Percentiles rank a stretch among this genome's conserved stretches.
Conservation (phyloP, 1,140 invertebrate species). For the Magallana gigas region DNA sequence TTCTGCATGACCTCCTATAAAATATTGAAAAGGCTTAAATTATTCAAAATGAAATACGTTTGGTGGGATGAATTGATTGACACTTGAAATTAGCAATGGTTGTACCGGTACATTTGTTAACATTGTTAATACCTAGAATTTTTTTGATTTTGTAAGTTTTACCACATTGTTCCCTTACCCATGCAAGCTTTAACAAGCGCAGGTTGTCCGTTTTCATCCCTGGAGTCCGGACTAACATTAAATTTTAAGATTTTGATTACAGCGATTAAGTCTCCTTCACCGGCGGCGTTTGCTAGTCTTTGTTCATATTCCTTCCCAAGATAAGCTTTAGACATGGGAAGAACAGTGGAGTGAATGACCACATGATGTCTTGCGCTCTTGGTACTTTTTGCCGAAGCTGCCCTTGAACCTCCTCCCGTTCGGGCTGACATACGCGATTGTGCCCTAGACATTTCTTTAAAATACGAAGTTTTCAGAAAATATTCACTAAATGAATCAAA, state of each 20-base stretch:
- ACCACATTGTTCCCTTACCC: constrained; percentile 35
- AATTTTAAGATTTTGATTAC: constrained; percentile 57
- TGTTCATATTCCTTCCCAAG: constrained; percentile 55
- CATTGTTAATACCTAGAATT: not conserved
- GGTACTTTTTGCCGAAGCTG: constrained; percentile 17
- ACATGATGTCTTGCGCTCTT: constrained; percentile 15
- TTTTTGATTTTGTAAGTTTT: too few relatives aligned
- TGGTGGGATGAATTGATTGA: too few relatives aligned
- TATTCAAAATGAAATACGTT: too few relatives aligned
- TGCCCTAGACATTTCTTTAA: constrained; percentile 24
- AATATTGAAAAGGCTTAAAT: too few relatives aligned
- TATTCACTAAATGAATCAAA: not conserved
- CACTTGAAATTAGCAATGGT: too few relatives aligned
- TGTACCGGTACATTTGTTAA: too few relatives aligned
- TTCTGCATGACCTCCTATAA: constrained; percentile 85
- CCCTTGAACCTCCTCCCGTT: constrained; percentile 7
- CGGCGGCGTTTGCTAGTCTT: constrained; percentile 42
- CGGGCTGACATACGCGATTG: constrained; percentile 1
- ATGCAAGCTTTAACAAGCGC: constrained; percentile 52
- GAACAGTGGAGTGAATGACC: not conserved
- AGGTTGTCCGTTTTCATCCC: constrained; percentile 44
- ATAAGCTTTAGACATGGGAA: constrained; percentile 46
- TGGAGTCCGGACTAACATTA: constrained; percentile 49
- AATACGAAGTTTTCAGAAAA: not conserved
- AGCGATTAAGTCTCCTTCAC: constrained; percentile 52